Evolutionary conservation across 2,113 vertebrate genomes (phyloP), one percentile per base, ranked within the genome.

Genomic region (Nycticebus coucang): DNA sequence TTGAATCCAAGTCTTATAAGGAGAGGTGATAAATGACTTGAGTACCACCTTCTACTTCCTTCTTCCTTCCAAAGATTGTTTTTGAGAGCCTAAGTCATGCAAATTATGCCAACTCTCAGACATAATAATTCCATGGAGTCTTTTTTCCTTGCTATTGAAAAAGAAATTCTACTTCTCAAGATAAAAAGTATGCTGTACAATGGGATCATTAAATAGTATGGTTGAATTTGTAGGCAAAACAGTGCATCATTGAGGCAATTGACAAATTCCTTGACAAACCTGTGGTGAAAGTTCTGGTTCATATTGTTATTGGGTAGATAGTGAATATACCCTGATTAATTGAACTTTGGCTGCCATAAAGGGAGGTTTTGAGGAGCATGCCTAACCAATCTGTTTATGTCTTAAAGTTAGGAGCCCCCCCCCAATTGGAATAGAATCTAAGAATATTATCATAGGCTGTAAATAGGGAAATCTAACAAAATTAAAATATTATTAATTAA

Each of bases 391-490:
- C 33, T 92, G 50, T 75, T 92, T 83, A 72, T 90, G 80, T 75
- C 24, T 84, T 69, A n/a, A 83, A 87, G 72, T 60, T 84, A 24
- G 55, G 62, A 79, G 15, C 72, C 86, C 90, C n/a, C 66, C 90
- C 41, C 41, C 41, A 89, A 72, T 57, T 75, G 59, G 35, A 78
- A 30, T 87, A 30, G 62, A 84, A 78, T 87, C 80, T 92, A 68
- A 89, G 74, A 85, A 50, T 93, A 75, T 41, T 95, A 83, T 83
- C 62, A 78, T 85, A 35, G 41, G 7, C n/a, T 87, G 12, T 94
- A 95, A 94, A 91, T 93, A 71, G 85, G n/a, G 83, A 89, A 68
- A 79, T 95, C 33, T 92, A 93, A 74, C 19, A 72, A 90, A 85
- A 89, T 33, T 66, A 78, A 93, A 92, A 86, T 90, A 55, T 80